Base-by-base conservation (phyloP, 2,888 invertebrate genomes). In the Eulithis testata region DNA sequence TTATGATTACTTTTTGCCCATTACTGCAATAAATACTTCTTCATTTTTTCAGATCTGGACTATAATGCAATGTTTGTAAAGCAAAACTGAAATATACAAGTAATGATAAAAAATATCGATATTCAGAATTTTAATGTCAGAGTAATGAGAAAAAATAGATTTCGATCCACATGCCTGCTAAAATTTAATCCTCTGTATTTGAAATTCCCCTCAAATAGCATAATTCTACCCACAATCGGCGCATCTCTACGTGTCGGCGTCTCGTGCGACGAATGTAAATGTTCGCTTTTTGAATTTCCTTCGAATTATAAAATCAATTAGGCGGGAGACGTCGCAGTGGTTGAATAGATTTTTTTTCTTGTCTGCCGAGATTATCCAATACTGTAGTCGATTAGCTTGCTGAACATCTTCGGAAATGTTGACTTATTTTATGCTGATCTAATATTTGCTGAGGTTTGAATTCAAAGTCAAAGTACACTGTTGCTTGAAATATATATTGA, bases 261-360 rank as follows among this genome's bases (percentile, higher is more conserved):
- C 62, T 69, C 81, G 79, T 83, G 84, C 74, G 78, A 75, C 78
- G 81, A 89, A 88, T 86, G 74, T 80, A 80, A 87, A 86, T 84
- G 74, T 77, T 75, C 74, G 83, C 79, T 87, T 84, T 84, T 82
- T 74, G 76, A 82, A 79, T 81, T 83, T 81, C 74, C 77, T 74
- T 81, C 77, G 75, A 84, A 86, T 89, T 87, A 88, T 83, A 87
- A 88, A 90, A 88, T 88, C 90, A 89, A 90, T 90, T 89, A 89
- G 81, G 77, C 78, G 74, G 73, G 81, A 75, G 77, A 72, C 70
- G 73, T 74, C 72, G 70, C 55, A 56, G 59, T 56, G 69, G 71
- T 60, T 76, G 70, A 71, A 75, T 72, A 61, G 70, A 69, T 75
- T 74, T 75, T 66, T 75, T 76, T 78, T 73, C 65, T 69, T 69